Conservation (phyloP, 2,797 vertebrate species). For the Siniperca obscura region DNA sequence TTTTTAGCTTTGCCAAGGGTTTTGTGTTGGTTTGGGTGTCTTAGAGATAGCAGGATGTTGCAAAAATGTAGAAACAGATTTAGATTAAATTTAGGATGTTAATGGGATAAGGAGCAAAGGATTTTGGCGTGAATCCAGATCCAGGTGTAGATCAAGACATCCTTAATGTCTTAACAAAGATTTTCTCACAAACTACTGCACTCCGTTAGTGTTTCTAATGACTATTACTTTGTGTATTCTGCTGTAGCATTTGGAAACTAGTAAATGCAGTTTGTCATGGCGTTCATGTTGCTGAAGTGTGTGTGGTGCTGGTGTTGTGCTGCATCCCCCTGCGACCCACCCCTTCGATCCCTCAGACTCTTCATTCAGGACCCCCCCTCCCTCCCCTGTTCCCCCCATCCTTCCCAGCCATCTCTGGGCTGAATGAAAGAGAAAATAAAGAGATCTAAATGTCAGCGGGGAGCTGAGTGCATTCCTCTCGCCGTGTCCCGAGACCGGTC, state of each 20-base stretch:
- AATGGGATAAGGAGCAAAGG: not conserved
- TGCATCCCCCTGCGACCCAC: not conserved
- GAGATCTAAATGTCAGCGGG: constrained; percentile 96
- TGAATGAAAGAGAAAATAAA: constrained; percentile 94
- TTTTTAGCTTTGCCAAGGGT: not conserved
- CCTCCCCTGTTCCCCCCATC: constrained; percentile 30
- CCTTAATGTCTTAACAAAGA: not conserved
- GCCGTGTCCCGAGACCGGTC: constrained; percentile 91
- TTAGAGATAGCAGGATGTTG: not conserved
- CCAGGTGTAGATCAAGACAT: not conserved
- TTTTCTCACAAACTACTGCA: not conserved
- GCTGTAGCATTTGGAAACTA: not conserved
- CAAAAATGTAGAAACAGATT: not conserved
- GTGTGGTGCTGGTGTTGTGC: constrained; percentile 24
- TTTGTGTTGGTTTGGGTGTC: not conserved
- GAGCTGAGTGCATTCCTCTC: constrained; percentile 90
- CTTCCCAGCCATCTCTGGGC: constrained; percentile 81
- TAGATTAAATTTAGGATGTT: no score
- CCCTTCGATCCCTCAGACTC: constrained; percentile 28
- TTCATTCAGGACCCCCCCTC: constrained; percentile 37
- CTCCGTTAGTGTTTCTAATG: not conserved
- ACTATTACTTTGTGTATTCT: not conserved
- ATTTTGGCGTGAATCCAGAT: not conserved
- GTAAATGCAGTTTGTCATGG: not conserved
- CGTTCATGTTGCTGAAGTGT: constrained; percentile 11